Evolutionary conservation across 2,797 vertebrate genomes (phyloP).

Genomic region (Tiaroga cobitis): DNA sequence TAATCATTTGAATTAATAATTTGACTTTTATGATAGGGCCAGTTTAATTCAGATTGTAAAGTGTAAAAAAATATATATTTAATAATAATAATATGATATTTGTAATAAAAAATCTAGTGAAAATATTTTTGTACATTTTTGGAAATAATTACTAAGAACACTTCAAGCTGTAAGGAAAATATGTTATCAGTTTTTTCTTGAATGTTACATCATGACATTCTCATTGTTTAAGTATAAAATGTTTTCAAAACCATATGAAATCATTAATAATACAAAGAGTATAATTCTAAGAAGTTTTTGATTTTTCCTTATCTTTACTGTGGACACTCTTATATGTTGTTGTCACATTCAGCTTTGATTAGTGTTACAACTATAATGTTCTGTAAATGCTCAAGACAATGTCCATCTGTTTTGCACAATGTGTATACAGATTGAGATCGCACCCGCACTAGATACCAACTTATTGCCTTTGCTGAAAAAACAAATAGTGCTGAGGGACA

Average conservation of each 20-base stretch:
- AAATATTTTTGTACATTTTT: too few relatives aligned
- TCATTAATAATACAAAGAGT: neutral
- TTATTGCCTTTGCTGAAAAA: conserved; percentile 62
- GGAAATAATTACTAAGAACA: too few relatives aligned
- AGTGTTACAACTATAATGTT: neutral
- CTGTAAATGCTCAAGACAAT: conserved; percentile 1
- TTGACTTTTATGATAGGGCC: neutral
- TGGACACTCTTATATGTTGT: neutral
- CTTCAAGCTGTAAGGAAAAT: too few relatives aligned
- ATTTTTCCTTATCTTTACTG: neutral
- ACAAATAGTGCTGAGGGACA: conserved; percentile 60
- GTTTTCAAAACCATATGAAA: neutral
- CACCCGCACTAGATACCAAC: conserved; percentile 17
- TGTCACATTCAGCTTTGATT: neutral
- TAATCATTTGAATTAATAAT: neutral
- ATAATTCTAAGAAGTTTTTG: neutral
- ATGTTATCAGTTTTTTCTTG: too few relatives aligned
- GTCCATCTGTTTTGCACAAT: conserved; percentile 16
- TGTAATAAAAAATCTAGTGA: too few relatives aligned
- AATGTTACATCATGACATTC: too few relatives aligned
- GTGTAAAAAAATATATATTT: neutral
- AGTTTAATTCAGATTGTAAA: neutral
- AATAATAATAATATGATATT: neutral
- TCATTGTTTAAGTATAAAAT: neutral
- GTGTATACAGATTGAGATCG: conserved; percentile 22